Percentiles rank a stretch among this genome's conserved stretches.
Conservation (phyloP, 1,140 invertebrate genomes). For the Dreissena polymorpha region DNA sequence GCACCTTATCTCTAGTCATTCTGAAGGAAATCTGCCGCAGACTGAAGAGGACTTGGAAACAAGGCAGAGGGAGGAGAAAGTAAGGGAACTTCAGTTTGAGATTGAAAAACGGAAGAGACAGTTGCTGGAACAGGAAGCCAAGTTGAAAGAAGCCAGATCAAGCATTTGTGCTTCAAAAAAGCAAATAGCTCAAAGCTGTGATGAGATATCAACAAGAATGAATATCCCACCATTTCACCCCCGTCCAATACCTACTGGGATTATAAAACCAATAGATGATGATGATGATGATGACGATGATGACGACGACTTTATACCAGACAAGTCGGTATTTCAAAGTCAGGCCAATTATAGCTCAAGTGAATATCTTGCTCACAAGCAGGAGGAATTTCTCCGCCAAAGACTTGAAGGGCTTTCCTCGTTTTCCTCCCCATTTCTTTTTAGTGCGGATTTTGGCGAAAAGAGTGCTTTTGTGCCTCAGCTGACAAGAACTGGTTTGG, state of each 20-base stretch:
- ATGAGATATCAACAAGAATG: slow-evolving; percentile 70
- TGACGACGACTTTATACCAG: slow-evolving; percentile 52
- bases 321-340: slow-evolving; percentile 39
- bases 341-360: slow-evolving; percentile 76
- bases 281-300: slow-evolving; percentile 58
- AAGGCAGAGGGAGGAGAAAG: slow-evolving; percentile 81
- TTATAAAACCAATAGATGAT: slow-evolving; percentile 76
- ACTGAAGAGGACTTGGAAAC: slow-evolving; percentile 70
- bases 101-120: slow-evolving; percentile 84
- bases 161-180: slow-evolving; percentile 47
- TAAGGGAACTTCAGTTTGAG: slow-evolving; percentile 84
- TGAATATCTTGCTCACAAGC: slow-evolving; percentile 76
- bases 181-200: slow-evolving; percentile 70
- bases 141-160: slow-evolving; percentile 80
- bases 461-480: slow-evolving; percentile 56
- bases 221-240: slow-evolving; percentile 45
- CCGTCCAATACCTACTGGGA: slow-evolving; percentile 79
- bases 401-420: slow-evolving; percentile 62
- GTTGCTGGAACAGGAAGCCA: slow-evolving; percentile 83
- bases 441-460: slow-evolving; percentile 58
- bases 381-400: slow-evolving; percentile 65
- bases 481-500: slow-evolving; percentile 24
- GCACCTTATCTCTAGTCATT: slow-evolving; percentile 57
- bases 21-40: slow-evolving; percentile 62
- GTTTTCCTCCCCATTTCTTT: slow-evolving; percentile 64